Evolutionary conservation across 2,797 vertebrate species (phyloP).

Genomic region (Macropodus opercularis): DNA sequence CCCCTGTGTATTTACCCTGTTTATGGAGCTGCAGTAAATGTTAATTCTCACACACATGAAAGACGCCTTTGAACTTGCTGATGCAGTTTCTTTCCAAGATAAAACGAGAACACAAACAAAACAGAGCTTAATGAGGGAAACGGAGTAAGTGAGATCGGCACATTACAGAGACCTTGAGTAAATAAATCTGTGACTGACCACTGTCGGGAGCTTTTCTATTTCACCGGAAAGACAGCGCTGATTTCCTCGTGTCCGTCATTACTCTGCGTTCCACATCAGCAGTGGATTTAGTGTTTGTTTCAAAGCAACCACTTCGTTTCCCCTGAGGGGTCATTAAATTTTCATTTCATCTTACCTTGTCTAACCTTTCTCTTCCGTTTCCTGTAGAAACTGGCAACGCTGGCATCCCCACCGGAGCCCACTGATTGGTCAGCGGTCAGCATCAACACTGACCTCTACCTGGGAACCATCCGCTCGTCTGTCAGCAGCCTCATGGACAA

Average conservation of each 20-base stretch:
- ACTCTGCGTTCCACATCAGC: too few relatives aligned
- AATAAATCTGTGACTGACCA: not conserved
- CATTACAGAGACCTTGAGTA: not conserved
- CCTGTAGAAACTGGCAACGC: conserved; percentile 60
- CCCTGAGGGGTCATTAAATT: conserved; percentile 8
- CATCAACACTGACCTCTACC: conserved; percentile 81
- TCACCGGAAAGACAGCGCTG: not conserved
- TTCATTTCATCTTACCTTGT: conserved; percentile 5
- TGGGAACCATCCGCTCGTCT: conserved; percentile 77
- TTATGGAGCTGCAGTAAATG: conserved; percentile 43
- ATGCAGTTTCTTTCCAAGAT: not conserved
- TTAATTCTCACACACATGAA: conserved; percentile 40
- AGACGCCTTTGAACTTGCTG: conserved; percentile 53
- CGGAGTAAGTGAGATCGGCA: too few relatives aligned
- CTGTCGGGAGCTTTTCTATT: not conserved
- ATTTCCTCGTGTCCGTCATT: too few relatives aligned
- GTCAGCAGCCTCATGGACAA: conserved; percentile 75
- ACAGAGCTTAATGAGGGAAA: not conserved
- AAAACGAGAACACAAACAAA: conserved; percentile 4
- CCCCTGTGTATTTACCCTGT: conserved; percentile 36
- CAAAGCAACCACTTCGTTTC: not conserved
- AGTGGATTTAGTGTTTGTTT: conserved; percentile 1
- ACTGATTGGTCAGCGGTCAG: conserved; percentile 79
- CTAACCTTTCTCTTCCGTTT: not conserved
- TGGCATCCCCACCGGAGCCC: conserved; percentile 66